Base-by-base conservation (phyloP, 2,113 vertebrate genomes). In the Percopsis transmontana region DNA sequence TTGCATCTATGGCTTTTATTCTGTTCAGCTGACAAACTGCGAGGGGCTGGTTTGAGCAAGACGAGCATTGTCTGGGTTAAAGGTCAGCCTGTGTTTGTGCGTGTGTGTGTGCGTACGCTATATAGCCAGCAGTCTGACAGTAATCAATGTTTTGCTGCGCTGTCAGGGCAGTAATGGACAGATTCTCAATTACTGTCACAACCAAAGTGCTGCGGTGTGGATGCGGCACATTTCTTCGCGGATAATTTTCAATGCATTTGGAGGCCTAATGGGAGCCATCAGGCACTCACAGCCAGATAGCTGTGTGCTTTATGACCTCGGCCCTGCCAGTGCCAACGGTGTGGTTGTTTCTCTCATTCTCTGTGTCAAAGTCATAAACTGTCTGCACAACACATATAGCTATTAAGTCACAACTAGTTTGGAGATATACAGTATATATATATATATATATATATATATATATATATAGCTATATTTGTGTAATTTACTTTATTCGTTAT, bases 261-360 rank as follows among this genome's bases (percentile, higher is more conserved):
- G 57, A 56, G 48, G 66, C 45, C 2, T 87, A 84, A 89, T 78
- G 77, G 74, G 79, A 87, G 52, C 40, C 68, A 77, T 80, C 56
- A 76, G 81, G 68, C 68, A 75, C 70, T 79, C 68, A 79, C 79
- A 64, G 58, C 54, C 62, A 60, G 51, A 67, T 60, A 58, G 57
- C 42, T 47, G 58, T 18, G 70, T 68, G 50, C 76, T 76, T 83
- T 70, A 87, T 65, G 42, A 77, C 51, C 51, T 52, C 53, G 11
- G 50, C 53, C 48, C 41, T 52, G 66, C 72, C 75, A 70, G 50
- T 62, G 77, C 74, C 58, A 59, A 60, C 39, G 50, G 80, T 27
- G 67, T 52, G 27, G 47, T 62, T 66, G 56, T 70, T 58, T 66
- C 23, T 70, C 67, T 53, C 21, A 15, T 69, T 81, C 62, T 64